Evolutionary conservation across 2,888 invertebrate genomes (phyloP), one percentile per base, ranked within the genome.

Genomic region (Carcina quercana): DNA sequence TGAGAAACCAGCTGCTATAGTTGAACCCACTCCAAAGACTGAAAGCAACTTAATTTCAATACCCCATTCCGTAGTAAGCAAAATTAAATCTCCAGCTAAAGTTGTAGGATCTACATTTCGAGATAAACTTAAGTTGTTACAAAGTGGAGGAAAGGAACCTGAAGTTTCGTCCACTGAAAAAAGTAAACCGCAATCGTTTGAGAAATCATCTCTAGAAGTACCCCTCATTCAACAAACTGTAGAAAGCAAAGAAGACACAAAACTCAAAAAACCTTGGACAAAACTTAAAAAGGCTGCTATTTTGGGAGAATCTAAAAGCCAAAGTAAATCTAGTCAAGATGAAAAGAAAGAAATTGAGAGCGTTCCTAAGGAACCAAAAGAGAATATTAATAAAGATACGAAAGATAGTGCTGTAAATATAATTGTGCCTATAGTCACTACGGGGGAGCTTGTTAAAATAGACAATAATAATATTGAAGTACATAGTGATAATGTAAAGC

Each of bases 271-370:
- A 49, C 89, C 91, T 1, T 94, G 93, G 93, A 87, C 87, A 8
- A 92, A 91, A 75, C 74, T 94, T 25, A 93, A 93, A 63, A 89
- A 92, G 60, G 93, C 93, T 8, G 82, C 88, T 20, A 88, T 88
- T 43, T 71, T 87, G 49, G 83, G 87, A 21, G 87, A 83, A 32
- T 61, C 82, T 15, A 83, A 82, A 59, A 74, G 57, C 41, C 66
- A 65, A 50, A 76, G 63, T 45, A 74, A 70, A 56, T 58, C 68
- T 48, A 73, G 67, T 47, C 11, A 59, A 56, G 78, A 80, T 27
- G 72, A 72, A 42, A 69, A 69, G 37, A 60, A 62, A 42, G 64
- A 66, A 42, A 38, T 45, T 40, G 67, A 68, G 32, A 50, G 39
- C 42, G 38, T 35, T 28, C 38, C 35, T 43, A 72, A 62, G 45